Base-by-base conservation (phyloP, 2,888 invertebrate species). In the Parascotia fuliginaria region DNA sequence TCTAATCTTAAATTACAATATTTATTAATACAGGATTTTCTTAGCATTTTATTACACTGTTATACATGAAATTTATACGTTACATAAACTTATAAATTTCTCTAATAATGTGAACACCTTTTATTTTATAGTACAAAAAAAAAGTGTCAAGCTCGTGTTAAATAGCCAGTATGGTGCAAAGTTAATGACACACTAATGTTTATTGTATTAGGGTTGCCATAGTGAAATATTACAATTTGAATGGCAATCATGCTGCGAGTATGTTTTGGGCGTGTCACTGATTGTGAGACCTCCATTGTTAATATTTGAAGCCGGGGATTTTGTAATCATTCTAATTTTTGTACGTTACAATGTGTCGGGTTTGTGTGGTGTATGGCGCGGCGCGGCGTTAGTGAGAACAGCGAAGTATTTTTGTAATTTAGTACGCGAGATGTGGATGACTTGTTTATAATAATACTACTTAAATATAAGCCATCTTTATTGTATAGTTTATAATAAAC, bases 171-270 rank as follows among this genome's bases (percentile, higher is more conserved):
- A 79, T 84, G 86, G 82, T 83, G 88, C 83, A 69, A 70, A 73
- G 81, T 79, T 92, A 92, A 91, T 92, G 87, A 89, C 81, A 87
- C 66, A 84, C 78, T 89, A 85, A 90, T 85, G 82, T 83, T 90
- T 91, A 91, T 91, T 91, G 87, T 91, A 91, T 90, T 89, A 91
- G 88, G 84, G 85, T 81, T 83, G 80, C 83, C 84, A 84, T 83
- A 88, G 62, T 80, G 80, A 81, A 85, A 83, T 87, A 89, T 88
- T 89, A 85, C 81, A 88, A 87, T 89, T 70, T 79, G 83, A 87
- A 89, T 87, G 62, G 85, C 66, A 75, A 85, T 85, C 90, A 87
- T 77, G 90, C 89, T 87, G 91, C 37, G 91, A 64, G 74, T 86
- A 83, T 92, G 91, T 91, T 91, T 90, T 82, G 90, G 91, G 91